Evolutionary conservation across 2,113 vertebrate species (phyloP).

Genomic region (Mormyrus iriodes): DNA sequence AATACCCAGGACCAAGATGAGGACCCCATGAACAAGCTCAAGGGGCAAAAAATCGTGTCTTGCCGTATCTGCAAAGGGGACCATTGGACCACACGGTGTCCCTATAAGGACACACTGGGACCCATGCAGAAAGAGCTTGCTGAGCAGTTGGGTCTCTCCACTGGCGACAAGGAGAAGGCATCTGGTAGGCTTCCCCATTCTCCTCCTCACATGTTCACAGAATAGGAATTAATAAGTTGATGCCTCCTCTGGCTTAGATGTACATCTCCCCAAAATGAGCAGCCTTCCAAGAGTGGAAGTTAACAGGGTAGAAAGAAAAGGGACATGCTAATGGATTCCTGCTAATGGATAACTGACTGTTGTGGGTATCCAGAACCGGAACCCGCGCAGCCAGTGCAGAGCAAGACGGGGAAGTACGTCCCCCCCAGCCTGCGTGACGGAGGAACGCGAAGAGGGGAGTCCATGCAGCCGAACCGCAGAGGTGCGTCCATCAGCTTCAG

Average conservation of each 20-base stretch:
- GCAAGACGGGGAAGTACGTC: constrained; percentile 89
- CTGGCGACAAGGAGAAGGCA: constrained; percentile 81
- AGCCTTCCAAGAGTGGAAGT: background rate
- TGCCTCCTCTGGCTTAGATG: background rate
- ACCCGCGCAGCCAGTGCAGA: constrained; percentile 73
- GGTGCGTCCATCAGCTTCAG: constrained; percentile 47
- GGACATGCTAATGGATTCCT: background rate
- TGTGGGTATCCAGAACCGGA: constrained; percentile 66
- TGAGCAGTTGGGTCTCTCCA: constrained; percentile 84
- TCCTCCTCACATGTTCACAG: background rate
- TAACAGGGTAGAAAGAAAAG: background rate
- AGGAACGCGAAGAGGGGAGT: constrained; percentile 78
- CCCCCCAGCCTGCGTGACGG: constrained; percentile 84
- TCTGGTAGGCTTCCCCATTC: constrained; percentile 49
- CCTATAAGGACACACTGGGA: constrained; percentile 91
- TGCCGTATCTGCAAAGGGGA: constrained; percentile 96
- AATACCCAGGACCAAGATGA: constrained; percentile 86
- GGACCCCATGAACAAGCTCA: constrained; percentile 94
- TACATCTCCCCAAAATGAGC: background rate
- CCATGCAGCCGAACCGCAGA: constrained; percentile 92
- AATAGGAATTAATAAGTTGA: background rate
- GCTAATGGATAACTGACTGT: background rate
- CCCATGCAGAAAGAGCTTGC: constrained; percentile 98
- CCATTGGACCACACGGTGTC: constrained; percentile 96
- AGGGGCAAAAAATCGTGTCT: constrained; percentile 94